A percentile compares a stretch with the other conserved stretches of the same genome.
Evolutionary conservation across 2,797 vertebrate genomes (phyloP).

Genomic region (Hippocampus kuda): DNA sequence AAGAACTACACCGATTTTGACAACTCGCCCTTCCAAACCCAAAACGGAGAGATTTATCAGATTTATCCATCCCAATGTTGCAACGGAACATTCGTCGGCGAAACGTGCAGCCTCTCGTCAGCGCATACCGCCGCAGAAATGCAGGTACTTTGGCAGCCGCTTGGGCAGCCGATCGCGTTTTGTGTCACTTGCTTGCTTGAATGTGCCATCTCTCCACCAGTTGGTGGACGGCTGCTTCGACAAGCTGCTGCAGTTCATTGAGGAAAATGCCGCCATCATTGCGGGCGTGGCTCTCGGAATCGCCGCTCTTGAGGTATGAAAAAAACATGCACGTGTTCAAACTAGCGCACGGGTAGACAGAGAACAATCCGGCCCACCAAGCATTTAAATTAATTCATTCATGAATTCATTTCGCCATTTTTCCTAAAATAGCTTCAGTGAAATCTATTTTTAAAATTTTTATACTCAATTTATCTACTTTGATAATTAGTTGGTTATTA

Average conservation of each 20-base stretch:
- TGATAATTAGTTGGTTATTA: too few relatives aligned
- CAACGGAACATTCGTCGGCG: accelerated
- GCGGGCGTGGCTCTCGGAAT: slow-evolving; percentile 65
- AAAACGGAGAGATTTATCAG: accelerated
- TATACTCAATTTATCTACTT: neutral
- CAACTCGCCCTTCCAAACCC: slow-evolving; percentile 19
- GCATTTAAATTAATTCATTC: neutral
- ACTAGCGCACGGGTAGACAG: neutral
- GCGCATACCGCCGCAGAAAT: accelerated
- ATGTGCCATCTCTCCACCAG: slow-evolving; percentile 30
- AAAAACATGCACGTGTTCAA: too few relatives aligned
- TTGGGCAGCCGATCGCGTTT: neutral
- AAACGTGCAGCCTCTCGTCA: accelerated
- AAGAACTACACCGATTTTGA: slow-evolving; percentile 65
- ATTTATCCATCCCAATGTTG: slow-evolving; percentile 58
- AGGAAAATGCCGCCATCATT: slow-evolving; percentile 54
- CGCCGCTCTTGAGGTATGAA: slow-evolving; percentile 65
- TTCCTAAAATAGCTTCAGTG: neutral
- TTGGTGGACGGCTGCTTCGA: slow-evolving; percentile 45
- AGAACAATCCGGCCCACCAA: too few relatives aligned
- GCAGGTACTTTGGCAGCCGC: neutral
- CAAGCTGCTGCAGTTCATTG: slow-evolving; percentile 47
- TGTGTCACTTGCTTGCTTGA: neutral
- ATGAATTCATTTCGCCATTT: neutral
- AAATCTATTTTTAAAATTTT: neutral